These are phyloP conservation scores for Formica aserva DNA, from an alignment of 2,888 invertebrate genomes.

Conservation along the genomic window DNA sequence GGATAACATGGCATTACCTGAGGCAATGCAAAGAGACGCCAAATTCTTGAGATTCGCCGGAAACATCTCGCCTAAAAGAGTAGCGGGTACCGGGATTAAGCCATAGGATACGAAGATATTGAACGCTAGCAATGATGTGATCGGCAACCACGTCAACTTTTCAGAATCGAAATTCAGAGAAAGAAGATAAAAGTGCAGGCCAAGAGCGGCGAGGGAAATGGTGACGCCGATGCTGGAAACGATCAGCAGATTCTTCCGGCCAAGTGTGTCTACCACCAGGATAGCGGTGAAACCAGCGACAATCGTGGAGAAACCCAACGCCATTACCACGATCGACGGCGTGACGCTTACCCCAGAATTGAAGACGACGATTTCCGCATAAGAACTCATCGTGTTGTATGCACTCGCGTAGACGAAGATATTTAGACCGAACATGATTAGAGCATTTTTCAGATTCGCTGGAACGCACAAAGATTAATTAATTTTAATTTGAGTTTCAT, in stretches of 20 bases:
- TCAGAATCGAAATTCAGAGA: constrained; percentile 60
- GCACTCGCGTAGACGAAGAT: constrained; percentile 86
- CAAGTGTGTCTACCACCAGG: constrained; percentile 86
- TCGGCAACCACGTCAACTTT: constrained; percentile 78
- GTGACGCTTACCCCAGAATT: constrained; percentile 81
- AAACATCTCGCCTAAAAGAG: constrained; percentile 81
- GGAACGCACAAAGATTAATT: constrained; percentile 44
- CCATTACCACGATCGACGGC: constrained; percentile 85
- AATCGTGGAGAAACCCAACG: constrained; percentile 86
- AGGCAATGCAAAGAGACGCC: constrained; percentile 76
- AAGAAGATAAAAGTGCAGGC: constrained; percentile 80
- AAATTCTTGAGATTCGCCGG: constrained; percentile 80
- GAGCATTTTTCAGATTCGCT: constrained; percentile 85
- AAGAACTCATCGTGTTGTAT: constrained; percentile 85
- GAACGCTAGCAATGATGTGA: constrained; percentile 75
- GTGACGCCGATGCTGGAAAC: constrained; percentile 84
- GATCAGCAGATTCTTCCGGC: constrained; percentile 86
- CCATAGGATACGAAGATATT: constrained; percentile 78
- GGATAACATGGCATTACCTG: constrained; percentile 75
- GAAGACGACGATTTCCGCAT: constrained; percentile 84
- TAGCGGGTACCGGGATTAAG: constrained; percentile 78
- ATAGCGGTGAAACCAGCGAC: constrained; percentile 85
- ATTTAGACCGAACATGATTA: constrained; percentile 86
- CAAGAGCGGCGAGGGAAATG: constrained; percentile 77
- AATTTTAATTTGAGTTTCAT: not conserved